Conservation (phyloP, 2,888 invertebrate species). For the Drosophila kanekoi region DNA sequence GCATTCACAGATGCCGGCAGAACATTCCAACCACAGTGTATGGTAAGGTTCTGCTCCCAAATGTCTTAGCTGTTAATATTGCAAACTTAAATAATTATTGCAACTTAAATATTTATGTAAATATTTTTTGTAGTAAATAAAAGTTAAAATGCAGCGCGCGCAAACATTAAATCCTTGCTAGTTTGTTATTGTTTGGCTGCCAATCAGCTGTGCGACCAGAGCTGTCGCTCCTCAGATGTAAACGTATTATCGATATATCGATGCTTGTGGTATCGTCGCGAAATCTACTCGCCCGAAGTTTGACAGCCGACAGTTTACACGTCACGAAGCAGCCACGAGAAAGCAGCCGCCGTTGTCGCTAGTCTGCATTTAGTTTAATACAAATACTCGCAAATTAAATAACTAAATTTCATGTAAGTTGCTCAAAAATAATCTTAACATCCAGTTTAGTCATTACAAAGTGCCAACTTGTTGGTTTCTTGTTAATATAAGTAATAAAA, state of each 20-base stretch:
- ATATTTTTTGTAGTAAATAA: background rate
- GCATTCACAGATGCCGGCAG: constrained; percentile 53
- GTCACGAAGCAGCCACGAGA: constrained; percentile 79
- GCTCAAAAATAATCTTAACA: background rate
- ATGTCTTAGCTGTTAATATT: background rate
- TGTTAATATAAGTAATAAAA: constrained; percentile 6
- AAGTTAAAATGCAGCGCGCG: background rate
- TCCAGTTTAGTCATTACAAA: background rate
- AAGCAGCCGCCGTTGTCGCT: constrained; percentile 47
- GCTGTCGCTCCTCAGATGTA: constrained; percentile 6
- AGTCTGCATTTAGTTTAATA: constrained; percentile 51
- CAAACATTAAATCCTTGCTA: constrained; percentile 27
- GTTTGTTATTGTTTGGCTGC: constrained; percentile 53
- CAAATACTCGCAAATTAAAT: constrained; percentile 40
- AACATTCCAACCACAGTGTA: constrained; percentile 16
- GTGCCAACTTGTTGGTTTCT: background rate
- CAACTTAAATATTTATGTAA: background rate
- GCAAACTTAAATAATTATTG: background rate
- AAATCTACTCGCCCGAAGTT: constrained; percentile 54
- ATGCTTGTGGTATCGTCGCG: constrained; percentile 20
- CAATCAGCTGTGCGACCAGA: constrained; percentile 43
- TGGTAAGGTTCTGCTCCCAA: background rate
- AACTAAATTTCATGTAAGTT: constrained; percentile 65
- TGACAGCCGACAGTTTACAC: constrained; percentile 83
- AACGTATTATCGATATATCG: constrained; percentile 22